phyloP scores from a whole-genome alignment of 2,797 vertebrate species.

The Varecia variegata region DNA sequence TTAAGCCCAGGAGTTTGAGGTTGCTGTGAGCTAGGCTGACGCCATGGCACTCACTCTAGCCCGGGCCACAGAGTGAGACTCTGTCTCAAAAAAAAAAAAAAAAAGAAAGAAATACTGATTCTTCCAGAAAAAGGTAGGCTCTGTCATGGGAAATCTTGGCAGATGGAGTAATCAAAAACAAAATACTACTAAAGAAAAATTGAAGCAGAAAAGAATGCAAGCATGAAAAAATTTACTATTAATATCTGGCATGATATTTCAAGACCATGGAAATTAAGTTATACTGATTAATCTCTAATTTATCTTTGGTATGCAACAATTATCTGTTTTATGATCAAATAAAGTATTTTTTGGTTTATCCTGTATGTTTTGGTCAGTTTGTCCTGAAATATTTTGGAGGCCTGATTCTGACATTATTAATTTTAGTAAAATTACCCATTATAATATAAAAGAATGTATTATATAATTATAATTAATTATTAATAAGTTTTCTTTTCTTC shows the following conservation, averaged over 20 bases:
- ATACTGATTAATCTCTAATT: neutral
- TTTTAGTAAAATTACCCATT: neutral
- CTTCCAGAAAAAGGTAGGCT: neutral
- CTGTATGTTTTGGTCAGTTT: neutral
- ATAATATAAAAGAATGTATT: neutral
- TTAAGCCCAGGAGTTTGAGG: too few species aligned
- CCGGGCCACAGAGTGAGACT: too few species aligned
- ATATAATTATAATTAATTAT: slow-evolving; percentile 29
- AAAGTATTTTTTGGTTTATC: neutral
- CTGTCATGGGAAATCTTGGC: neutral
- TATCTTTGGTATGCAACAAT: neutral
- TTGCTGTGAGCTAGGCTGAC: too few species aligned
- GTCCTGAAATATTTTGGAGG: neutral
- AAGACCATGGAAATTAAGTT: neutral
- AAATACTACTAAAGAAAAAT: neutral
- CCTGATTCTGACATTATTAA: neutral
- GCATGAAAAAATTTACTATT: neutral
- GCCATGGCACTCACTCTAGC: too few species aligned
- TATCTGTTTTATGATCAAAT: neutral
- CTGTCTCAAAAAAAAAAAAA: too few species aligned
- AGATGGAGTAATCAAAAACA: neutral
- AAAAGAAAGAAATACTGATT: neutral
- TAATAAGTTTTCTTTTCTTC: neutral
- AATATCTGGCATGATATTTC: neutral
- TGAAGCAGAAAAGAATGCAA: neutral